Evolutionary conservation across 2,797 vertebrate species (phyloP).

Genomic region (Alfaro cultratus): DNA sequence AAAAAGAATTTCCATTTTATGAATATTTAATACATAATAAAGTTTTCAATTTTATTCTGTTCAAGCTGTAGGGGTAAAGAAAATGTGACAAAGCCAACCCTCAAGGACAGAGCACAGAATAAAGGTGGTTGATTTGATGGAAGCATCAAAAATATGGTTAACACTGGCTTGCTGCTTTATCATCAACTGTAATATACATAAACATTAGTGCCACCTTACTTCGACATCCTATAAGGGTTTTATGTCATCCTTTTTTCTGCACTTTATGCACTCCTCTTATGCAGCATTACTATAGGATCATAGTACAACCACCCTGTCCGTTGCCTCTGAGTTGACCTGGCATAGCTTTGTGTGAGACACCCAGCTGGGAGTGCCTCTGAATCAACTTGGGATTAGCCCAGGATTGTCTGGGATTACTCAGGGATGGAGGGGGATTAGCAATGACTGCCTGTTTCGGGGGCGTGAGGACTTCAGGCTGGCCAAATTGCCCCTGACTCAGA

Average conservation of each 20-base stretch:
- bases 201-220: slow-evolving; percentile 38
- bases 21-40: slow-evolving; percentile 84
- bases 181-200: slow-evolving; percentile 46
- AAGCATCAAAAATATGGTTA: slow-evolving; percentile 57
- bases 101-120: slow-evolving; percentile 67
- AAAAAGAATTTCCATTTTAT: slow-evolving; percentile 82
- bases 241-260: slow-evolving; percentile 31
- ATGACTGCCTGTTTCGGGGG: slow-evolving; percentile 83
- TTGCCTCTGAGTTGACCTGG: slow-evolving; percentile 68
- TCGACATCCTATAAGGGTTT: slow-evolving; percentile 37
- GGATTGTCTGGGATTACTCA: slow-evolving; percentile 83
- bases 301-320: slow-evolving; percentile 58
- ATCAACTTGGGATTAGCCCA: slow-evolving; percentile 84
- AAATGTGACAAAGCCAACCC: slow-evolving; percentile 69
- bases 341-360: slow-evolving; percentile 74
- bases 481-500: slow-evolving; percentile 81
- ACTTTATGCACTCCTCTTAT: slow-evolving; percentile 41
- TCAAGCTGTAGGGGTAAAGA: slow-evolving; percentile 62
- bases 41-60: slow-evolving; percentile 81
- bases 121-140: slow-evolving; percentile 59
- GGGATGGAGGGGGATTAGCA: slow-evolving; percentile 82
- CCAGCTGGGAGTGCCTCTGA: slow-evolving; percentile 84
- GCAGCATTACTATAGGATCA: slow-evolving; percentile 57
- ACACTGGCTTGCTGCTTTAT: slow-evolving; percentile 43
- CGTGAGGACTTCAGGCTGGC: slow-evolving; percentile 75